A percentile compares a stretch with the other conserved stretches of the same genome.
These are phyloP conservation scores for Promerops cafer DNA, from an alignment of 2,113 vertebrate species.

Conservation along the genomic window DNA sequence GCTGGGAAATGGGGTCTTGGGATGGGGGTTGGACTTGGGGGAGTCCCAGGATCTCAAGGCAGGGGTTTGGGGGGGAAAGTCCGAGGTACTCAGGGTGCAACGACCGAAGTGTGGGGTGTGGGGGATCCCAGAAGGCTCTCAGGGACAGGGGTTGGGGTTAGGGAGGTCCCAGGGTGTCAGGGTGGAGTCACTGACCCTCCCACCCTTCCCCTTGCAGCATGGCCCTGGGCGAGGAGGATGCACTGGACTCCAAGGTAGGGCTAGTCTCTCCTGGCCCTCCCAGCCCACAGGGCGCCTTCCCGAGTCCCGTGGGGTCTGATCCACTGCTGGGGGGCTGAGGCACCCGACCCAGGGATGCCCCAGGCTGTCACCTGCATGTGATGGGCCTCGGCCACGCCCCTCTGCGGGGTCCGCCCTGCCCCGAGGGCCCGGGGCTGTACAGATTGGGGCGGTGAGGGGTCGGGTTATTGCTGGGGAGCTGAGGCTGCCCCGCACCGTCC, in stretches of 20 bases:
- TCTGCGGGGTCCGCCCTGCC: not conserved
- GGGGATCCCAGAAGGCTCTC: not conserved
- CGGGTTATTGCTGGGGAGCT: not conserved
- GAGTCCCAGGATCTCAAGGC: not conserved
- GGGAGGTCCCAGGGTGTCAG: not conserved
- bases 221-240: not conserved
- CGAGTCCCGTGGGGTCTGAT: not conserved
- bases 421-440: too few species aligned
- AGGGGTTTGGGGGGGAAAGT: too few species aligned
- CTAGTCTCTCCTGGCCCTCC: not conserved
- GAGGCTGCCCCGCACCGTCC: not conserved
- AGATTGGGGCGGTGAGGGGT: rapidly evolving
- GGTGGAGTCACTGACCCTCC: not conserved
- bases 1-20: not conserved
- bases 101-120: rapidly evolving
- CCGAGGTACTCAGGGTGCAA: rapidly evolving
- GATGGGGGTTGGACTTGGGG: too few species aligned
- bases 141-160: not conserved
- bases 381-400: too few species aligned
- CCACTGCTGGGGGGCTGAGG: not conserved
- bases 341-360: not conserved
- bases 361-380: not conserved
- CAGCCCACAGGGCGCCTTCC: not conserved
- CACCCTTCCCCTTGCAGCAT: not conserved
- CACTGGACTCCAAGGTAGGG: not conserved